Evolutionary conservation across 1,140 invertebrate genomes (phyloP), one percentile per base, ranked within the genome.

Genomic region (Maconellicoccus hirsutus): DNA sequence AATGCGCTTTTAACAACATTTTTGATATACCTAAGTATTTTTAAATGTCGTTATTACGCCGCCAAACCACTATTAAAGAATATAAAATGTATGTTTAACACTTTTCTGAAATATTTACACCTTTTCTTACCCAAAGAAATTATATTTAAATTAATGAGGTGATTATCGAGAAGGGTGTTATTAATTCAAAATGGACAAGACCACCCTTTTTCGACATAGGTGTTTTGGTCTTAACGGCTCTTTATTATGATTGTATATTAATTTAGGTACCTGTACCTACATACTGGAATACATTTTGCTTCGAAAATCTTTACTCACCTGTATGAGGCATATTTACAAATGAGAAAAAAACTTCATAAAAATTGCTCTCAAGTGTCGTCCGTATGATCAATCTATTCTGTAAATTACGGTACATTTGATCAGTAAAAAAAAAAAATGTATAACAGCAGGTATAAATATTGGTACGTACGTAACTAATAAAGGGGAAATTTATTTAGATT

Each of bases 101-200:
- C 42, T 14, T 52, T 52, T 14, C n/a, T 16, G n/a, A 52, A 52
- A 52, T 52, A 52, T 52, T 52, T 52, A 52, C 42, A 52, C 42
- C 42, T 52, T 52, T 52, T 52, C 16, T 19, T 16, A 19, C n/a
- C 10, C n/a, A 19, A 52, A 52, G 12, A 52, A 8, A 52, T 52
- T 52, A 52, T 19, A 52, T 52, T 52, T 52, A 52, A 52, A 52
- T 52, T 52, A 52, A 52, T 52, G n/a, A 52, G 42, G 42, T 52
- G 42, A 52, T 52, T 52, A 8, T 52, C 6, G 4, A 16, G 12
- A 52, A 52, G 42, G 42, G 42, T 52, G n/a, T 52, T 52, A 52
- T 52, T 52, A 52, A 52, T 16, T 14, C n/a, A 8, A 19, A 8
- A 52, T 19, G 42, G 6, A 52, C 42, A 8, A 52, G 42, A 52